A percentile compares a stretch with the other conserved stretches of the same genome.
Conservation (phyloP, 2,113 vertebrate species). For the Chroicocephalus ridibundus region DNA sequence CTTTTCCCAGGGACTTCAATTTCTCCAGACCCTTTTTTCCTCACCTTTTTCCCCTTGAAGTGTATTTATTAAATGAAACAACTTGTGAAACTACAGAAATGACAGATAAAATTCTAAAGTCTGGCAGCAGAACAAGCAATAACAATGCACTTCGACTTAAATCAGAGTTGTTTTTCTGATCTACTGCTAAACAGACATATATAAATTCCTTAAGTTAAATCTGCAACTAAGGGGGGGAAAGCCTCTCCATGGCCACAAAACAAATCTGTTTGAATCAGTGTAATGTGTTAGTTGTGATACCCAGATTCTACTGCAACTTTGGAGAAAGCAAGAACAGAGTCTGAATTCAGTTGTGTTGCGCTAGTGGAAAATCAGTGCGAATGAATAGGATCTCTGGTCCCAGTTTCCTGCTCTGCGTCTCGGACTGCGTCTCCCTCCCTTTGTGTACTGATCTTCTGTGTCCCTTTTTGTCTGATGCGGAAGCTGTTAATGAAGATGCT, state of each 20-base stretch:
- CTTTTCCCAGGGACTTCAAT: background rate
- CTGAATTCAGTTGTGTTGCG: background rate
- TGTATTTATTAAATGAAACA: background rate
- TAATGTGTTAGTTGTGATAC: background rate
- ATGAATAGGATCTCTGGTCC: background rate
- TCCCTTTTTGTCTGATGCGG: constrained; percentile 17
- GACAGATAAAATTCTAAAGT: background rate
- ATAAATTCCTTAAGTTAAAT: background rate
- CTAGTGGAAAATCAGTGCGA: background rate
- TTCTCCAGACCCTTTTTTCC: background rate
- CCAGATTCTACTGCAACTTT: background rate
- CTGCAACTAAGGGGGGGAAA: background rate
- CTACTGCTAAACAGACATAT: background rate
- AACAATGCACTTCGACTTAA: background rate
- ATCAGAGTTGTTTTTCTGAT: background rate
- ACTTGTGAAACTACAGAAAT: background rate
- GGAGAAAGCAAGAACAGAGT: background rate
- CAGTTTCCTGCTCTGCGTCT: background rate
- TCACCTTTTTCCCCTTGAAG: background rate
- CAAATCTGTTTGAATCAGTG: background rate
- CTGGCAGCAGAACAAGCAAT: background rate
- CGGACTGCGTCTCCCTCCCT: background rate
- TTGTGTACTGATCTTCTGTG: background rate
- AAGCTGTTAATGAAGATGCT: constrained; percentile 47
- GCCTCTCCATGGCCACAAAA: background rate